Base-by-base conservation (phyloP, 2,888 invertebrate species). In the Andrena chrysosceles region DNA sequence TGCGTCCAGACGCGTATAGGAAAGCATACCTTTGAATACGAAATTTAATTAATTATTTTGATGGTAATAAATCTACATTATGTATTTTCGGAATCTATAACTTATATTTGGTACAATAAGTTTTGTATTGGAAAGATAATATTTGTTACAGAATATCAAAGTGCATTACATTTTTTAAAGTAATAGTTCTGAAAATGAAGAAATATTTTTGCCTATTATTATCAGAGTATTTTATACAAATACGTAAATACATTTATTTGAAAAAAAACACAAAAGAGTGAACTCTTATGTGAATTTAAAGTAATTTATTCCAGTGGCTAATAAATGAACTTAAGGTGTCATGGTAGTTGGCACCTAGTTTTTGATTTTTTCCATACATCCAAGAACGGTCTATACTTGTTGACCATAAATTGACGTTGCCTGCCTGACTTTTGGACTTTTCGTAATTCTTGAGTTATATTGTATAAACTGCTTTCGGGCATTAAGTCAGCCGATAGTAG, bases 401-500 rank as follows among this genome's bases (percentile, higher is more conserved):
- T 7, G 2, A 83, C 77, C 59, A 77, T 81, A 3, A 35, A 35
- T 54, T 76, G 66, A 2, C 85, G 77, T 29, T 77, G 59, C 4
- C 64, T 71, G 16, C 64, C 72, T 2, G 29, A 56, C 74, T 64
- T 72, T n/a, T 31, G 67, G 8, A 85, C 63, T 54, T 75, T 83
- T 10, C 69, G 73, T 42, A 84, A 81, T 54, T 87, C 86, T 23
- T 81, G n/a, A 0, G 74, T 54, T 33, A 90, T 70, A n/a, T 85
- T 63, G 23, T 72, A 33, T 2, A 89, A 62, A 78, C 87, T 88
- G 66, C 33, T 64, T 2, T 87, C 81, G 2, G 80, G 52, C n/a
- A 67, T 42, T 13, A 85, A 33, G 26, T 48, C 31, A 31, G 77
- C 35, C 2, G 62, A 23, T 3, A 79, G 52, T 29, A 73, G 33